Base-by-base conservation (phyloP, 1,140 invertebrate genomes). In the Gryllus bimaculatus region DNA sequence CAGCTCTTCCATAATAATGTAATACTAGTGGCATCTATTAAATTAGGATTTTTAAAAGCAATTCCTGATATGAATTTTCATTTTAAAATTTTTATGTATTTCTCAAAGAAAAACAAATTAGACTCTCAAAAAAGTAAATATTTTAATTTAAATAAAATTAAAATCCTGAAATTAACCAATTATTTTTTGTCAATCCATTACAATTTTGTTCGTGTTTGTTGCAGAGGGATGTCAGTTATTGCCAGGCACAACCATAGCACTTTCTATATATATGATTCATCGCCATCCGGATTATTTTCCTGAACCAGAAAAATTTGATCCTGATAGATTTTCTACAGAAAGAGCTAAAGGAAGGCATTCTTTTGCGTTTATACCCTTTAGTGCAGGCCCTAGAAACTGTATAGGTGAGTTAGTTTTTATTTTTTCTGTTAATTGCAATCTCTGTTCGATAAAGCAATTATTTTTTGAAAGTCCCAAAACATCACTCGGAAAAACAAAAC, bases 281-380 rank as follows among this genome's bases (percentile, higher is more conserved):
- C 84, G 88, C 8, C 85, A 88, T 48, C 82, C 84, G 47, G 85
- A 89, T 15, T 82, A 88, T n/a, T 93, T 88, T 82, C 87, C 88
- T 0, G 88, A 93, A 8, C 89, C 92, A 7, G 86, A 91, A 48
- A 85, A 82, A 48, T 93, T 92, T 82, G 87, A 90, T 78, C 92
- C 93, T 0, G 91, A 93, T 73, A 84, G 91, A 81, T 93, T 93
- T 83, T 83, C 86, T 8, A 86, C 88, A 0, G 90, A 92, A 79
- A 89, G 90, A 80, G 76, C 82, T 0, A 82, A 82, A 0, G 81
- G 81, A 54, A 83, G 90, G n/a, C 87, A 85, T 80, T 87, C 84
- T 7, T 89, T 85, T 76, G 81, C 87, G 20, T 92, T 89, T 81
- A 82, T 92, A 49, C 91, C 92, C 6, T 93, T 93, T 81, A 90